Base-by-base conservation (phyloP, 2,113 vertebrate genomes). In the Strix aluco region DNA sequence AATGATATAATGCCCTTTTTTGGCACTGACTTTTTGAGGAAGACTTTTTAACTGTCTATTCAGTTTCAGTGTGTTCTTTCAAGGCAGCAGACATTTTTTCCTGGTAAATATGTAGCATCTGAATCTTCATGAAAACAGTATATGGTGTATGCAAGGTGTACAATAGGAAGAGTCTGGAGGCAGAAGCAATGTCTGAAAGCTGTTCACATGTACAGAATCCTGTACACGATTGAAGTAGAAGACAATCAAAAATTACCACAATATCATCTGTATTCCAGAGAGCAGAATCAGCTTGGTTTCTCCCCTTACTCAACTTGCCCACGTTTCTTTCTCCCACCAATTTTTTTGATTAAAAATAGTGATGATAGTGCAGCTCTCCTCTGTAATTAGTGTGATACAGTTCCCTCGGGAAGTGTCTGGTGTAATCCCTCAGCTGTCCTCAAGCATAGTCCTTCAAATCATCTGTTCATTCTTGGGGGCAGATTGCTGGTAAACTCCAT, bases 341-440 rank as follows among this genome's bases (percentile, higher is more conserved):
- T 40, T 47, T 55, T 49, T 71, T 71, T n/a, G 13, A 65, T 85
- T 20, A 75, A 80, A 91, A 88, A 20, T 36, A 69, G 25, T 30
- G 9, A 44, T 79, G 88, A 55, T 36, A 81, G n/a, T 66, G 46
- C 61, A 72, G 19, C 11, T 80, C 93, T 79, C 34, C 46, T 67
- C 22, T 96, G 55, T 78, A 62, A 91, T 89, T 94, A 85, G 55
- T 93, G 73, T 92, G 54, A 73, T 86, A 51, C 19, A 47, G 18
- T 81, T 94, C 67, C 44, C 52, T 69, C 3, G 6, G 72, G 92
- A 88, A 21, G 34, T 17, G 4, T 66, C 58, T 88, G 74, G n/a
- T 90, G n/a, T 44, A 69, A 80, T 79, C 42, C 40, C 49, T 72
- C 42, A 70, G 61, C 69, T 70, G 23, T 81, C 59, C 44, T 42